Evolutionary conservation across 1,140 invertebrate species (phyloP).

Genomic region (Magallana angulata): DNA sequence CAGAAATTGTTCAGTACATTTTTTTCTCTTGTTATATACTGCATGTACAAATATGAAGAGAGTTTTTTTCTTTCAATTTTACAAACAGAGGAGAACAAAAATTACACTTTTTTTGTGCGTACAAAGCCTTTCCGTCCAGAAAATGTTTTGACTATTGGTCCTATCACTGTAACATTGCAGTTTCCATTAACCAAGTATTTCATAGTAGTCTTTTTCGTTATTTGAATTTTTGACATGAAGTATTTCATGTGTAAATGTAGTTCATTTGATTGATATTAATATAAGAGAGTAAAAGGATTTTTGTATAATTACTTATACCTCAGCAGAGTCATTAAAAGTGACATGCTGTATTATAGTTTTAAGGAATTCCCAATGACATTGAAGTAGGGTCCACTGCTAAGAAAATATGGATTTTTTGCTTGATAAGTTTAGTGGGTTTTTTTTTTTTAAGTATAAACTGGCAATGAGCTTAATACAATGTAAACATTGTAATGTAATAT

Average conservation of each 20-base stretch:
- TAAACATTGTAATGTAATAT: too few species aligned
- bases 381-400: too few species aligned
- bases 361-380: too few species aligned
- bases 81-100: neutral
- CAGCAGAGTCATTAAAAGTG: neutral
- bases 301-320: conserved; percentile 7
- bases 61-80: neutral
- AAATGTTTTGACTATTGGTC: neutral
- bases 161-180: neutral
- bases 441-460: too few species aligned
- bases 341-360: too few species aligned
- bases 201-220: neutral
- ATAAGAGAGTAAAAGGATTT: neutral
- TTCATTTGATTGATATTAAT: neutral
- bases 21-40: too few species aligned
- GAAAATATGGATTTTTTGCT: too few species aligned
- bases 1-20: neutral
- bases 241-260: neutral
- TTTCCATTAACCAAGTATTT: neutral
- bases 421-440: too few species aligned
- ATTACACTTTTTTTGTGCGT: neutral
- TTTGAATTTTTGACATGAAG: neutral
- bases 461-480: too few species aligned
- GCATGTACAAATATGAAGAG: neutral
- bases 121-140: conserved; percentile 15